A percentile compares a stretch with the other conserved stretches of the same genome.
These are phyloP conservation scores for Epizoanthus illoricatus DNA, from an alignment of 92 coral and sea anemone species.

Conservation along the genomic window DNA sequence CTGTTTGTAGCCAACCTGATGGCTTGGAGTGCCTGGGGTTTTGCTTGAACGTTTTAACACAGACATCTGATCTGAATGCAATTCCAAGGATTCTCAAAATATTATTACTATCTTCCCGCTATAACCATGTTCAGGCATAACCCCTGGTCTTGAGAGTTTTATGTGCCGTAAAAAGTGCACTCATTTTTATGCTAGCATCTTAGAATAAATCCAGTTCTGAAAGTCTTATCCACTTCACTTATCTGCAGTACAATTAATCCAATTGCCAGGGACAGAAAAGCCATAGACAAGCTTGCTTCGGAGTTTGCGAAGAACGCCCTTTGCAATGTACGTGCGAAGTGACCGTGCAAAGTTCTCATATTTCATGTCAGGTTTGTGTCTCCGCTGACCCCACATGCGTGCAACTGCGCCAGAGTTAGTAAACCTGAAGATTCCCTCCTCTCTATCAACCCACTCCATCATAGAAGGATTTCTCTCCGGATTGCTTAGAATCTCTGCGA, in stretches of 20 bases:
- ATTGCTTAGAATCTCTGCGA: constrained; percentile 72
- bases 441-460: constrained; percentile 96
- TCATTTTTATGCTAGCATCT: too few relatives aligned
- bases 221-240: neutral
- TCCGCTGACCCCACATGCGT: constrained; percentile 92
- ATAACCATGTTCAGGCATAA: too few relatives aligned
- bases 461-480: constrained; percentile 81
- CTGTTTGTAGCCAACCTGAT: too few relatives aligned
- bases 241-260: constrained; percentile 12
- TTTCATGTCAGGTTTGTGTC: constrained; percentile 97
- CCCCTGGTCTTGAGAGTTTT: too few relatives aligned
- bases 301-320: constrained; percentile 89
- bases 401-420: constrained; percentile 91
- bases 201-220: neutral
- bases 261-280: constrained; percentile 54
- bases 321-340: constrained; percentile 94
- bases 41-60: too few relatives aligned
- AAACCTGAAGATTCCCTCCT: constrained; percentile 91
- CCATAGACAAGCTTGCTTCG: constrained; percentile 95
- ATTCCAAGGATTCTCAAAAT: too few relatives aligned
- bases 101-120: too few relatives aligned
- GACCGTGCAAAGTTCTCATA: constrained; percentile 99
- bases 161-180: too few relatives aligned
- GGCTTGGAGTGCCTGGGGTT: too few relatives aligned
- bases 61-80: too few relatives aligned